phyloP scores from a whole-genome alignment of 1,140 invertebrate species.

The Hyposmocoma kahamanoa region DNA sequence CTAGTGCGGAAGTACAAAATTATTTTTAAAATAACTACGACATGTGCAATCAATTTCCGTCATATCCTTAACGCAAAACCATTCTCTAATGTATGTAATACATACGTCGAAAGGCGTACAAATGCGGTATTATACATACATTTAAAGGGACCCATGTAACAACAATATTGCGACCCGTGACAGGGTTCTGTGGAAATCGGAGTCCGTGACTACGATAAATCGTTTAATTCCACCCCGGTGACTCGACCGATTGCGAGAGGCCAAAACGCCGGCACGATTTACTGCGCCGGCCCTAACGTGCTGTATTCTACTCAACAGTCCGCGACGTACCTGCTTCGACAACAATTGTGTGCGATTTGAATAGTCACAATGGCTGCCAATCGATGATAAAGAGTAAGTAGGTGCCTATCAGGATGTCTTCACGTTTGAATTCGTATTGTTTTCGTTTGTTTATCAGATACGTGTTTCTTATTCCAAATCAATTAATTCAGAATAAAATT shows the following conservation, averaged over 20 bases:
- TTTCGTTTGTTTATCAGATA: background rate
- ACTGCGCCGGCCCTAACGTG: constrained; percentile 26
- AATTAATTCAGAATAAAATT: too few relatives aligned
- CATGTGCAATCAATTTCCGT: too few relatives aligned
- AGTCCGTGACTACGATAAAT: constrained; percentile 62
- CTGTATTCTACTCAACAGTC: too few relatives aligned
- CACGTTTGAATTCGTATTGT: background rate
- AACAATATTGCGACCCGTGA: constrained; percentile 39
- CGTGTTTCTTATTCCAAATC: too few relatives aligned
- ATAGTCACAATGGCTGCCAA: constrained; percentile 8
- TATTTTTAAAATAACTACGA: too few relatives aligned
- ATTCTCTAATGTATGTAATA: too few relatives aligned
- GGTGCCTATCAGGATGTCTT: too few relatives aligned
- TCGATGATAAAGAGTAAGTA: constrained; percentile 8
- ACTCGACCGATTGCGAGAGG: constrained; percentile 49
- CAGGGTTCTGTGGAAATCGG: constrained; percentile 44
- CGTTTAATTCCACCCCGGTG: constrained; percentile 61
- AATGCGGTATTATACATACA: constrained; percentile 17
- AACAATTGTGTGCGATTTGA: constrained; percentile 23
- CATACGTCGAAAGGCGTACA: too few relatives aligned
- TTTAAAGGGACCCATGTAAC: constrained; percentile 29
- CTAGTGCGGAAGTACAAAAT: too few relatives aligned
- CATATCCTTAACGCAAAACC: too few relatives aligned
- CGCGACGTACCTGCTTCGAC: constrained; percentile 22
- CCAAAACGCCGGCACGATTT: constrained; percentile 52